These are phyloP conservation scores for Baryphthengus martii DNA, from an alignment of 2,113 vertebrate species.

Conservation along the genomic window DNA sequence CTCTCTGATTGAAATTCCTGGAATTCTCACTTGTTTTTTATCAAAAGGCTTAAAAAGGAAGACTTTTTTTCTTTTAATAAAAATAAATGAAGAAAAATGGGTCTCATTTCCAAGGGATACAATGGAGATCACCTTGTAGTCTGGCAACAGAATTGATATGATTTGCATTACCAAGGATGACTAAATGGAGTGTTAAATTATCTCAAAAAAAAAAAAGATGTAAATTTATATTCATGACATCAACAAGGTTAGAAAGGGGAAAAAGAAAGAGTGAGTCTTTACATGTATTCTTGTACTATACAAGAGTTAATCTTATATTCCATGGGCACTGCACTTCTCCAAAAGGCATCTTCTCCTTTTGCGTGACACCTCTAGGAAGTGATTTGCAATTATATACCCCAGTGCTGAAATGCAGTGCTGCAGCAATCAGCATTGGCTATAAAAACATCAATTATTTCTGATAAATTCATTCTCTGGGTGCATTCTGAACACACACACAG, in stretches of 20 bases:
- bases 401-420: neutral
- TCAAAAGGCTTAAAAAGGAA: conserved; percentile 12
- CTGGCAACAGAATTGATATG: conserved; percentile 31
- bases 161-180: conserved; percentile 64
- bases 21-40: conserved; percentile 30
- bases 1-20: conserved; percentile 16
- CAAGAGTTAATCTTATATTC: conserved; percentile 18
- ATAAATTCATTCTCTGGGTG: conserved; percentile 3
- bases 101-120: conserved; percentile 45
- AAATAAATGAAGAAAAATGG: conserved; percentile 53
- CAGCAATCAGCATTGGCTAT: conserved; percentile 12
- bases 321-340: neutral
- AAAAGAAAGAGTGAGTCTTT: neutral
- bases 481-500: neutral
- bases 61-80: conserved; percentile 15
- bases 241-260: conserved; percentile 30
- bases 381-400: conserved; percentile 40
- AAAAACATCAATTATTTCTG: conserved; percentile 62
- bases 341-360: conserved; percentile 34
- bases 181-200: conserved; percentile 69
- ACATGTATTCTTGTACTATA: conserved; percentile 10
- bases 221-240: conserved; percentile 35
- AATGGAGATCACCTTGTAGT: conserved; percentile 61
- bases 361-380: conserved; percentile 46
- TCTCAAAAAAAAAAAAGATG: conserved; percentile 33